Evolutionary conservation across 2,888 invertebrate species (phyloP).

Genomic region (Helobdella robusta): DNA sequence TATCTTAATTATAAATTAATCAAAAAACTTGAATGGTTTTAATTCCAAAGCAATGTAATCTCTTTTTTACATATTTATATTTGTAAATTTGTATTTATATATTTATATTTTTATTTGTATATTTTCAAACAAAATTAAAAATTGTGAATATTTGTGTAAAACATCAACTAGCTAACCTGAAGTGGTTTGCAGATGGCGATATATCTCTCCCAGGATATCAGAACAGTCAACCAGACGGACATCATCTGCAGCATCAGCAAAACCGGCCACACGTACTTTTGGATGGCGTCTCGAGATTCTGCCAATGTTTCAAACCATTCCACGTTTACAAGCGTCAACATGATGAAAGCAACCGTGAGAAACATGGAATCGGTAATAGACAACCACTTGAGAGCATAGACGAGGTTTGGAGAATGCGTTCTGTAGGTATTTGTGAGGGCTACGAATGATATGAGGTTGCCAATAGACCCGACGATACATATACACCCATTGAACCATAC

Average conservation of each 20-base stretch:
- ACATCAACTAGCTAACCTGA: conserved; percentile 18
- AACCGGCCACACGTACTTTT: conserved; percentile 36
- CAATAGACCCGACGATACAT: conserved; percentile 32
- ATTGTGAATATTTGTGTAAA: too few species aligned
- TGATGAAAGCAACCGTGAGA: conserved; percentile 32
- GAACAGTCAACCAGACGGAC: conserved; percentile 38
- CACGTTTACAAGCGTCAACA: conserved; percentile 33
- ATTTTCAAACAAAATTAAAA: too few species aligned
- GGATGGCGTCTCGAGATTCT: conserved; percentile 31
- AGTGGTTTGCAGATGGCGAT: conserved; percentile 38
- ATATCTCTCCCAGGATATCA: conserved; percentile 37
- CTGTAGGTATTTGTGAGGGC: conserved; percentile 33
- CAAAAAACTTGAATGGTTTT: too few species aligned
- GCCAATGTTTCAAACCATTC: conserved; percentile 16
- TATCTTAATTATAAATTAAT: too few species aligned
- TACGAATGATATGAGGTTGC: conserved; percentile 33
- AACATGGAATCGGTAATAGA: conserved; percentile 34
- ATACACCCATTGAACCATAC: conserved; percentile 33
- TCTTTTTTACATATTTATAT: too few species aligned
- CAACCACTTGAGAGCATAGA: conserved; percentile 33
- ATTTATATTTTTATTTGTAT: too few species aligned
- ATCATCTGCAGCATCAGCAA: conserved; percentile 37
- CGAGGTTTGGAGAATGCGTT: conserved; percentile 32
- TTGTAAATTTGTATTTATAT: too few species aligned
- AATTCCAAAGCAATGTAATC: too few species aligned